Evolutionary conservation across 2,797 vertebrate genomes (phyloP).

Genomic region (Poecile montanus): DNA sequence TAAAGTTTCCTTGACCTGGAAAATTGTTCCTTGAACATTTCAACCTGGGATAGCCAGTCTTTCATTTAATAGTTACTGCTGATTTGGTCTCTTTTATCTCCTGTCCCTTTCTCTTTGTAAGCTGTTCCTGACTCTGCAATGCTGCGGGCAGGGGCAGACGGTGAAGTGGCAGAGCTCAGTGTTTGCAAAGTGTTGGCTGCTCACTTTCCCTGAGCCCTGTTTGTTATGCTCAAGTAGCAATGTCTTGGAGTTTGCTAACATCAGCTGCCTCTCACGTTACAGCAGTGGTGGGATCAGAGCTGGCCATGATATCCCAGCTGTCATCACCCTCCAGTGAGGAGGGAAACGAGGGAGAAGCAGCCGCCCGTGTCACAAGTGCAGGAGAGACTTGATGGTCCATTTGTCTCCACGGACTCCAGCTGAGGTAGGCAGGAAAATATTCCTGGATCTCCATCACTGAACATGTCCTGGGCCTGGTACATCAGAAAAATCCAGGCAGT

Average conservation of each 20-base stretch:
- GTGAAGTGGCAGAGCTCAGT: background rate
- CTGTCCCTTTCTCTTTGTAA: background rate
- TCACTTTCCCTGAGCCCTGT: background rate
- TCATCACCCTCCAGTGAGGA: background rate
- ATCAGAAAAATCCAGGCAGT: background rate
- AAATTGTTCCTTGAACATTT: background rate
- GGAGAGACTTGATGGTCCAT: background rate
- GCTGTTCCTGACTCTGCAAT: background rate
- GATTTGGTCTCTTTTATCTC: background rate
- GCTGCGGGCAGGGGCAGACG: background rate
- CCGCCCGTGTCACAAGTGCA: background rate
- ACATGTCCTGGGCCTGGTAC: background rate
- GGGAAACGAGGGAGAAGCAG: background rate
- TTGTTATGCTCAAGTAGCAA: background rate
- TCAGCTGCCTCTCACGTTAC: slow-evolving; percentile 1
- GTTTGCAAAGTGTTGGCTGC: background rate
- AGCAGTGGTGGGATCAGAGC: slow-evolving; percentile 6
- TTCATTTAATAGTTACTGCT: background rate
- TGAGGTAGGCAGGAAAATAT: slow-evolving; percentile 2
- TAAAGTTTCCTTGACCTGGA: background rate
- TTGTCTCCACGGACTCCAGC: background rate
- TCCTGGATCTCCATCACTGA: background rate
- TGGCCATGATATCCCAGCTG: background rate
- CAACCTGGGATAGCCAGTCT: background rate
- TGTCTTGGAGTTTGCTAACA: background rate